These are phyloP conservation scores for Stenurella melanura DNA, from an alignment of 2,888 invertebrate species.

Conservation along the genomic window DNA sequence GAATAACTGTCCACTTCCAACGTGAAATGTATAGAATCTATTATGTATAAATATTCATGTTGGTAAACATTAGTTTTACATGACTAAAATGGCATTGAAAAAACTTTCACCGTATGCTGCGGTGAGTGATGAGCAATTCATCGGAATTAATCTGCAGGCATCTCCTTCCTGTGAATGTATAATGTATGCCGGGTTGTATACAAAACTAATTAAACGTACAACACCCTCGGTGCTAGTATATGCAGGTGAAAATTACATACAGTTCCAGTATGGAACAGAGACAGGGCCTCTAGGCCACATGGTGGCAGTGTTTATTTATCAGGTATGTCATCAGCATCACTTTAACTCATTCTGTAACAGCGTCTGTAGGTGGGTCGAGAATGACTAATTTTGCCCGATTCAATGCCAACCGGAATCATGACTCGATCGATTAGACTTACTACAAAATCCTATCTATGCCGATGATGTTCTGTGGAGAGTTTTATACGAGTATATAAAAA, in stretches of 20 bases:
- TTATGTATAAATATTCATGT: not conserved
- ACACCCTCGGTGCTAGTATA: constrained; percentile 5
- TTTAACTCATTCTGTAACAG: constrained; percentile 7
- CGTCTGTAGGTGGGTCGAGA: constrained; percentile 16
- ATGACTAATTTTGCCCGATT: constrained; percentile 38
- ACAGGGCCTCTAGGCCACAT: not conserved
- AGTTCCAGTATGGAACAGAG: constrained; percentile 1
- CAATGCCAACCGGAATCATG: constrained; percentile 41
- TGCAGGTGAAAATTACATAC: constrained; percentile 17
- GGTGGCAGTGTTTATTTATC: constrained; percentile 17
- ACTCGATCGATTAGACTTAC: constrained; percentile 16
- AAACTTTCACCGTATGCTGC: not conserved
- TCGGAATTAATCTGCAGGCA: not conserved
- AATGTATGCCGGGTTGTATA: not conserved
- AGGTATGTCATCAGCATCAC: constrained; percentile 16
- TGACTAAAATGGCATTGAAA: not conserved
- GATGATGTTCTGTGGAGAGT: too few relatives aligned
- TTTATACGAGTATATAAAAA: too few relatives aligned
- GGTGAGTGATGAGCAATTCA: not conserved
- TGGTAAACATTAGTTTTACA: not conserved
- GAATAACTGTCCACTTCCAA: not conserved
- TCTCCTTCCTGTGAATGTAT: not conserved
- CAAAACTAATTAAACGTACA: constrained; percentile 7
- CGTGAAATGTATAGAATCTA: not conserved
- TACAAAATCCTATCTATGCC: not conserved